These are phyloP conservation scores for Misgurnus mizolepis DNA, from an alignment of 2,113 vertebrate genomes.

Conservation along the genomic window DNA sequence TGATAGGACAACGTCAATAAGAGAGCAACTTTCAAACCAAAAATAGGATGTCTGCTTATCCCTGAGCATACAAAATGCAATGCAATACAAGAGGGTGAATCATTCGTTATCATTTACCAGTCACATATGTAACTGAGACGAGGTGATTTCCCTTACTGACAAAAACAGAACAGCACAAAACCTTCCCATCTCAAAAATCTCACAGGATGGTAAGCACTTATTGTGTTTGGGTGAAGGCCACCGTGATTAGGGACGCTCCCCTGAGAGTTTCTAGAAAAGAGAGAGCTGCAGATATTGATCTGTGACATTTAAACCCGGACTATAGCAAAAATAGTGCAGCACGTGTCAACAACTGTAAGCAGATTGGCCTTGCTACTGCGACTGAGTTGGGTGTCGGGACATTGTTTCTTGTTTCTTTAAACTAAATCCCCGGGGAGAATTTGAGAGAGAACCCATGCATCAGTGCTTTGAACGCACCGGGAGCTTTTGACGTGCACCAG, in stretches of 20 bases:
- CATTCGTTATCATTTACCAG: too few species aligned
- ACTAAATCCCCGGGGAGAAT: constrained; percentile 16
- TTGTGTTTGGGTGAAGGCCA: constrained; percentile 33
- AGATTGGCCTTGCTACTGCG: constrained; percentile 13
- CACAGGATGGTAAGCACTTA: background rate
- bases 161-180: too few species aligned
- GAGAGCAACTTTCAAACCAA: too few species aligned
- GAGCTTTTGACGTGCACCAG: constrained; percentile 22
- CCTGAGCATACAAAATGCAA: too few species aligned
- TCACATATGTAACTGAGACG: too few species aligned
- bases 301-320: constrained; percentile 44
- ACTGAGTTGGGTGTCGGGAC: constrained; percentile 29
- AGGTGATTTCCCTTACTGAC: too few species aligned
- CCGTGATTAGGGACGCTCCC: constrained; percentile 21
- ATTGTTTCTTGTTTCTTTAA: constrained; percentile 22
- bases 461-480: background rate
- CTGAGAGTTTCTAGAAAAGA: constrained; percentile 1
- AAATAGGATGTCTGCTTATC: too few species aligned
- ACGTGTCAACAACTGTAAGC: constrained; percentile 28
- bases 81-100: too few species aligned
- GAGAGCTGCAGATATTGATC: constrained; percentile 46
- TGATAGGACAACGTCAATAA: too few species aligned
- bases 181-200: background rate
- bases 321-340: constrained; percentile 10
- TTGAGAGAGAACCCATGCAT: constrained; percentile 13